These are phyloP conservation scores for Microcaecilia unicolor DNA, from an alignment of 2,797 vertebrate genomes.

Conservation along the genomic window DNA sequence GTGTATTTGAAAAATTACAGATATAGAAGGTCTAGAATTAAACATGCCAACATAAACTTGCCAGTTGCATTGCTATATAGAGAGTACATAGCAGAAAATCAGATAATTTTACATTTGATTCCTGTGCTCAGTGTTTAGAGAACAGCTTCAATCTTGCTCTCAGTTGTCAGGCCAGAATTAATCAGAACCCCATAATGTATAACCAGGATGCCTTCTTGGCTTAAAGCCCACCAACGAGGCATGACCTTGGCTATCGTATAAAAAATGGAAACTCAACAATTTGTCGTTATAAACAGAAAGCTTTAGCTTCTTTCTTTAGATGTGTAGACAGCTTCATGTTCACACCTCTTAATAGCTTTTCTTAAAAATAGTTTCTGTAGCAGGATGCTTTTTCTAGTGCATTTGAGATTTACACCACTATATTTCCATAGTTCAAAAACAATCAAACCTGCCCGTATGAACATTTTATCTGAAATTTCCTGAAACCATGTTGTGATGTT, in stretches of 20 bases:
- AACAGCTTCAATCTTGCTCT: slow-evolving; percentile 17
- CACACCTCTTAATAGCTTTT: slow-evolving; percentile 49
- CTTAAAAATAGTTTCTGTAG: slow-evolving; percentile 45
- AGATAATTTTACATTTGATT: slow-evolving; percentile 16
- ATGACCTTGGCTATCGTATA: slow-evolving; percentile 25
- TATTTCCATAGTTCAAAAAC: slow-evolving; percentile 27
- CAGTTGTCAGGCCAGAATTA: slow-evolving; percentile 4
- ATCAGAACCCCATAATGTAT: neutral
- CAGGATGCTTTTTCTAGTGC: slow-evolving; percentile 22
- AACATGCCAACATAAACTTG: neutral
- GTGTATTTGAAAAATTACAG: neutral
- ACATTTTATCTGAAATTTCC: slow-evolving; percentile 17
- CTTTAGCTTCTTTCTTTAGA: slow-evolving; percentile 27
- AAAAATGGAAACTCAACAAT: slow-evolving; percentile 5
- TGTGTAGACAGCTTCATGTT: slow-evolving; percentile 34
- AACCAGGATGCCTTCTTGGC: slow-evolving; percentile 5
- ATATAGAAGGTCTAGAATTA: slow-evolving; percentile 11
- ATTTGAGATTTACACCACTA: slow-evolving; percentile 12
- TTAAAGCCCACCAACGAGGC: neutral
- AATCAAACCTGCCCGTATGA: slow-evolving; percentile 20
- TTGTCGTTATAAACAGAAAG: slow-evolving; percentile 16
- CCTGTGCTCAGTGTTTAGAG: slow-evolving; percentile 2
- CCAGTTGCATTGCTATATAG: accelerated
- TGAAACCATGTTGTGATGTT: neutral
- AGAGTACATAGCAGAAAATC: neutral